Evolutionary conservation across 2,888 invertebrate genomes (phyloP), one percentile per base, ranked within the genome.

Genomic region (Smittia sp.): DNA sequence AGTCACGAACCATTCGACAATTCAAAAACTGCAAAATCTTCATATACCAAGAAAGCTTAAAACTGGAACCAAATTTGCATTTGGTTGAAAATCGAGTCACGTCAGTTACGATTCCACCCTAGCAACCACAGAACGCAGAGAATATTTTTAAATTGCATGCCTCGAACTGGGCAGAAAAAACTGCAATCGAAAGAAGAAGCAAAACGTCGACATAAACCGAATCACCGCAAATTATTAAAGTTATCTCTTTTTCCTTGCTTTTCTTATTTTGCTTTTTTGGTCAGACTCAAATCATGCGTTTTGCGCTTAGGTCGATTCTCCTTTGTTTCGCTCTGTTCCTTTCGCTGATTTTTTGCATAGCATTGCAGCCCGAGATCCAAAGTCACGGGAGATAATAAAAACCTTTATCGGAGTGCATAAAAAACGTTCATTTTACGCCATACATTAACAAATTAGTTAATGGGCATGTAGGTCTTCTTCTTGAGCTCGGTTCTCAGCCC

Each of bases 391-490:
- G 58, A 20, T 58, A 67, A n/a, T 67, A 38, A 67, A 67, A 22
- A 13, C 9, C 39, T 27, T 41, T 66, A 39, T 67, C 41, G 18
- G 22, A 38, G 52, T 13, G 69, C 54, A 69, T 67, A 69, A 69
- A 69, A 54, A 22, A n/a, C 46, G 52, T 54, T 69, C 54, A 54
- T 69, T 69, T 69, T 69, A 69, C 69, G 27, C 52, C 54, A 24
- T 41, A 32, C 69, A 52, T 69, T 69, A 69, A 69, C 69, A 69
- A 69, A 69, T 69, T 69, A 69, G 69, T 69, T 69, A 69, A 69
- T 69, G 69, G 69, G 27, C 27, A 54, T 69, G 69, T 54, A 39
- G 39, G n/a, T 6, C 41, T 11, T 67, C 11, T 7, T 13, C 15
- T 46, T 46, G 11, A 1, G 11, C 46, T 11, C n/a, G 46, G 15